Percentiles rank a stretch among this genome's conserved stretches.
Conservation (phyloP, 1,140 invertebrate species). For the Atopsyche davidsoni region DNA sequence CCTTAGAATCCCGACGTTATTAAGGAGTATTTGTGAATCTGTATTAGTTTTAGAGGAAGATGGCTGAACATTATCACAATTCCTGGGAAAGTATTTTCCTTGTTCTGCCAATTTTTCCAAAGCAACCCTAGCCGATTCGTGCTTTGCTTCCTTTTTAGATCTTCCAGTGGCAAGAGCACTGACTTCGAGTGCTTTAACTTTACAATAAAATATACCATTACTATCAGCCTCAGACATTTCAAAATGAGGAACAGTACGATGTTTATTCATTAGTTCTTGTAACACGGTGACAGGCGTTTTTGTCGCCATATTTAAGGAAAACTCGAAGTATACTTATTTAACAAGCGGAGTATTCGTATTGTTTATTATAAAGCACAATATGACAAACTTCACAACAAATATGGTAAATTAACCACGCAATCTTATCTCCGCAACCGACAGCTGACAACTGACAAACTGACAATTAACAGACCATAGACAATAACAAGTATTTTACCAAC, state of each 20-base stretch:
- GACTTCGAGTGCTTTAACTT: slow-evolving; percentile 39
- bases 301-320: slow-evolving; percentile 19
- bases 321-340: too few relatives aligned
- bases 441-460: too few relatives aligned
- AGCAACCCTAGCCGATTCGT: slow-evolving; percentile 53
- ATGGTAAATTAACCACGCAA: too few relatives aligned
- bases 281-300: slow-evolving; percentile 65
- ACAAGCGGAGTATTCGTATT: too few relatives aligned
- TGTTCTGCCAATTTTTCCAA: slow-evolving; percentile 12
- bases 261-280: slow-evolving; percentile 62
- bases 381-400: too few relatives aligned
- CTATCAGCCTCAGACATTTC: slow-evolving; percentile 62
- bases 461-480: too few relatives aligned
- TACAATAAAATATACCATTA: slow-evolving; percentile 60
- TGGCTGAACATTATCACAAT: slow-evolving; percentile 7
- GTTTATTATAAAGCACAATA: too few relatives aligned
- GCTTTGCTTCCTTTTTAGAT: slow-evolving; percentile 70
- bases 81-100: slow-evolving; percentile 14
- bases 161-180: slow-evolving; percentile 51
- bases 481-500: too few relatives aligned
- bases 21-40: slow-evolving; percentile 4
- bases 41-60: slow-evolving; percentile 1
- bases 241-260: slow-evolving; percentile 54
- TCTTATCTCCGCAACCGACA: too few relatives aligned
- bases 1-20: slow-evolving; percentile 18